Evolutionary conservation across 2,113 vertebrate species (phyloP).

Genomic region (Limnothrissa miodon): DNA sequence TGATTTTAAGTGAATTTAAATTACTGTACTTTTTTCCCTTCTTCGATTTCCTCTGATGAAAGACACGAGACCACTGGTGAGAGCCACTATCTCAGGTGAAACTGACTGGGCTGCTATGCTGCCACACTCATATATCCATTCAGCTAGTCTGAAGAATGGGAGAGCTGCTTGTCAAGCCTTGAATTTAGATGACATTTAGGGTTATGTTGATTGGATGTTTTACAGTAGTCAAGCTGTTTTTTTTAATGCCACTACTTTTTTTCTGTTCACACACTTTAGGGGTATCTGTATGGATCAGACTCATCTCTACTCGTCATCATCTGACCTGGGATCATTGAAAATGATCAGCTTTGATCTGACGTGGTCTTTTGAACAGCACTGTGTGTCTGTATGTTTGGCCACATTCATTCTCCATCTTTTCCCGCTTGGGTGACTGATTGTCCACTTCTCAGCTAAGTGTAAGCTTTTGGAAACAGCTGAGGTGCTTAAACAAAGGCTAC

Average conservation of each 20-base stretch:
- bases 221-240: neutral
- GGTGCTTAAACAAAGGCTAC: neutral
- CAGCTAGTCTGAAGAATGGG: neutral
- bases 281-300: neutral
- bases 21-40: neutral
- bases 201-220: neutral
- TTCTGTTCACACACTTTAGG: neutral
- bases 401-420: neutral
- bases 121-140: neutral
- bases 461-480: neutral
- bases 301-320: neutral
- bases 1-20: too few species aligned
- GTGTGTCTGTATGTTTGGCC: neutral
- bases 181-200: neutral
- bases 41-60: constrained; percentile 2
- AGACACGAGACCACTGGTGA: constrained; percentile 19
- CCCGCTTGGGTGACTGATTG: neutral
- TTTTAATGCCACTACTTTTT: neutral
- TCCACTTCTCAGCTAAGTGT: neutral
- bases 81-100: neutral
- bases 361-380: neutral
- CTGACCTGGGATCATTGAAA: neutral
- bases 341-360: neutral
- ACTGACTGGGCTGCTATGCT: neutral
- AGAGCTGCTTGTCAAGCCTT: neutral